phyloP scores from a whole-genome alignment of 2,113 vertebrate genomes.

The Hypanus sabinus region DNA sequence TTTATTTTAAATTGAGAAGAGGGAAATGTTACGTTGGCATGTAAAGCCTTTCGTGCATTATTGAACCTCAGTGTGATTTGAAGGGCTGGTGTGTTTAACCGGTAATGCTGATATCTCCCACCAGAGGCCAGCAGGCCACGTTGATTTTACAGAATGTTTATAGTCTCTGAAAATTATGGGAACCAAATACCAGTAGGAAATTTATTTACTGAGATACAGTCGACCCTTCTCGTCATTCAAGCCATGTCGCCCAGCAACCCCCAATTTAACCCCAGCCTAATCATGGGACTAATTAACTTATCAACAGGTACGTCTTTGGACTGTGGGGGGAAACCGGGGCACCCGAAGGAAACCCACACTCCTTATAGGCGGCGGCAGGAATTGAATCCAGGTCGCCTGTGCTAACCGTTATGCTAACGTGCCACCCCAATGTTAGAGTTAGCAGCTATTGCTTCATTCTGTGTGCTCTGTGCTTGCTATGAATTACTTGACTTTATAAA shows the following conservation, averaged over 20 bases:
- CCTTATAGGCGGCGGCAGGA: too few species aligned
- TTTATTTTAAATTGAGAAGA: not conserved
- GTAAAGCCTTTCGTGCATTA: not conserved
- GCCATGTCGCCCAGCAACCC: too few species aligned
- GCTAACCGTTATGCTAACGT: too few species aligned
- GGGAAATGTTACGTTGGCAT: not conserved
- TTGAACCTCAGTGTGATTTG: not conserved
- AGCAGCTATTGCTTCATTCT: not conserved
- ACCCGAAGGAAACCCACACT: too few species aligned
- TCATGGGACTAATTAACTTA: too few species aligned
- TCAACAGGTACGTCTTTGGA: too few species aligned
- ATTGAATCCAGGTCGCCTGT: too few species aligned
- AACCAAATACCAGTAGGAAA: not conserved
- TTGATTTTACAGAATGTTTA: not conserved
- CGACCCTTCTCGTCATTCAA: too few species aligned
- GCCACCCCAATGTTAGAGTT: not conserved
- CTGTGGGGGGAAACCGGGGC: too few species aligned
- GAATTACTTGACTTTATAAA: too few species aligned
- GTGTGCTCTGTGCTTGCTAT: not conserved
- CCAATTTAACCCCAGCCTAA: too few species aligned
- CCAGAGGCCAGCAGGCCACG: not conserved
- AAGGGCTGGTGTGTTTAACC: not conserved
- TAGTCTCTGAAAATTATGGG: not conserved
- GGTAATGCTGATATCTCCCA: not conserved
- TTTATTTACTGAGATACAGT: too few species aligned